Conservation (phyloP, 2,888 invertebrate genomes). For the Harpalus rufipes region DNA sequence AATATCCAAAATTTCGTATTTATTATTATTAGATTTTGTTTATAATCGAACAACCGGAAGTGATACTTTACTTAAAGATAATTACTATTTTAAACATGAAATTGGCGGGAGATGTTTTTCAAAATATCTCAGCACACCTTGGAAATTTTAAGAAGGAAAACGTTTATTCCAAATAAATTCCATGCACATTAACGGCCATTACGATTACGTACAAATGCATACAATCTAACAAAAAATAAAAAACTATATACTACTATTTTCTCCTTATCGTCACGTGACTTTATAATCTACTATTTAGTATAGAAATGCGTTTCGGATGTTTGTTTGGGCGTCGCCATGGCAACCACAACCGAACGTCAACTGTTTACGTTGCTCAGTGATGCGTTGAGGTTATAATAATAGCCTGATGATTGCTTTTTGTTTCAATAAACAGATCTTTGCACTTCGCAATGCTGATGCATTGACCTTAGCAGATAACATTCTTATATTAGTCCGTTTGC, state of each 20-base stretch:
- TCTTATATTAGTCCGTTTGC: background rate
- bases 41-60: too few species aligned
- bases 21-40: too few species aligned
- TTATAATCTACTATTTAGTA: slow-evolving; percentile 15
- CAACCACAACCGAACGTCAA: slow-evolving; percentile 34
- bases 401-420: slow-evolving; percentile 46
- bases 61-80: too few species aligned
- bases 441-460: slow-evolving; percentile 33
- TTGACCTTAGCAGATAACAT: slow-evolving; percentile 49
- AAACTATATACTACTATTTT: background rate
- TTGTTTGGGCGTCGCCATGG: slow-evolving; percentile 19
- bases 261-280: background rate
- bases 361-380: slow-evolving; percentile 29
- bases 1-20: too few species aligned
- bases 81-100: too few species aligned
- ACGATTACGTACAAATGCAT: too few species aligned
- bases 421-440: slow-evolving; percentile 57
- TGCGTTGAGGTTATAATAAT: slow-evolving; percentile 51
- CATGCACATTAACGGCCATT: too few species aligned
- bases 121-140: too few species aligned
- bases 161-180: too few species aligned
- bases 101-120: too few species aligned
- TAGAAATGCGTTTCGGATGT: slow-evolving; percentile 23
- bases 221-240: too few species aligned
- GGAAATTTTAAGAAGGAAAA: too few species aligned